Evolutionary conservation across 2,888 invertebrate genomes (phyloP).

Genomic region (Osedax frankpressi): DNA sequence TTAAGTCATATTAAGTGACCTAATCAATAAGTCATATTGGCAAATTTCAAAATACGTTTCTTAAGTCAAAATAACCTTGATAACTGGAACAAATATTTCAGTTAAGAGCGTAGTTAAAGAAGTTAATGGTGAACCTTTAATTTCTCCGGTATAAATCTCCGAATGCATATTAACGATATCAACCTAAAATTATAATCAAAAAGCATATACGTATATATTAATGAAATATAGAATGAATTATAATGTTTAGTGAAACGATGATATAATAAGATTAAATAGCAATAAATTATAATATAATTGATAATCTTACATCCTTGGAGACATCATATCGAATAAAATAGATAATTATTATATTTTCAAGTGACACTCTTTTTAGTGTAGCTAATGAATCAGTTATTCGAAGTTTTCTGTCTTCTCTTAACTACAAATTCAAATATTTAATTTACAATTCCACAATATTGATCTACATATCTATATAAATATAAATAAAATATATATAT

Average conservation of each 20-base stretch:
- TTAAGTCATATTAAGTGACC: too few species aligned
- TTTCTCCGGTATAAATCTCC: constrained; percentile 44
- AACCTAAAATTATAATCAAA: constrained; percentile 28
- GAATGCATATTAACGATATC: constrained; percentile 38
- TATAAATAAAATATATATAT: not conserved
- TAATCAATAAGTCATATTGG: too few species aligned
- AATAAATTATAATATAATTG: not conserved
- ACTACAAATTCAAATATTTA: too few species aligned
- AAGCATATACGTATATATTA: not conserved
- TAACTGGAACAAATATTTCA: constrained; percentile 40
- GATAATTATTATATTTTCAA: constrained; percentile 37
- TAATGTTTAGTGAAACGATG: not conserved
- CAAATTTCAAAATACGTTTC: too few species aligned
- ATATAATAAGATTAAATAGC: not conserved
- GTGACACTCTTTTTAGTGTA: constrained; percentile 36
- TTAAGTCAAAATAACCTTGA: not conserved
- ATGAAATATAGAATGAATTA: not conserved
- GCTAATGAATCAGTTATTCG: constrained; percentile 38
- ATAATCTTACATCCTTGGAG: not conserved
- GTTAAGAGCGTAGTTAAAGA: constrained; percentile 37
- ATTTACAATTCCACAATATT: too few species aligned
- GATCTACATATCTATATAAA: not conserved
- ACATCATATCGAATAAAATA: constrained; percentile 40
- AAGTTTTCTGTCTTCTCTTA: constrained; percentile 22
- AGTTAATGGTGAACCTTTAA: constrained; percentile 42